A percentile compares a stretch with the other conserved stretches of the same genome.
Evolutionary conservation across 92 coral and sea anemone species (phyloP).

Genomic region (Epizoanthus stellaris): DNA sequence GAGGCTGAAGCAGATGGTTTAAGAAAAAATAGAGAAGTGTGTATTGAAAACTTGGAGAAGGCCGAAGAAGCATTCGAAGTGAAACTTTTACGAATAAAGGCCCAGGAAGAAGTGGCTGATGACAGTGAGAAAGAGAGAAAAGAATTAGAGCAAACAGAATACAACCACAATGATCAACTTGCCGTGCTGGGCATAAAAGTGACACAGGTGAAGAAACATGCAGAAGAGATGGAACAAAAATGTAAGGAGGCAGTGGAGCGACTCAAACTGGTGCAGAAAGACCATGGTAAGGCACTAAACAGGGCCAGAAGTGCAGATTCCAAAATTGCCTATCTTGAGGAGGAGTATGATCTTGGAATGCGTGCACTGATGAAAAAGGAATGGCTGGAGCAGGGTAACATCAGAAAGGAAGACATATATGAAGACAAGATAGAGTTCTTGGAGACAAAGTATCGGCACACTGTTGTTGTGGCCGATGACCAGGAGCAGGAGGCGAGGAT

Average conservation of each 20-base stretch:
- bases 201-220: constrained; percentile 63
- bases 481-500: constrained; percentile 60
- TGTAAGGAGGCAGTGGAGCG: constrained; percentile 59
- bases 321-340: constrained; percentile 65
- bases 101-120: constrained; percentile 78
- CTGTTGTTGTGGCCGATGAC: constrained; percentile 52
- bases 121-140: constrained; percentile 87
- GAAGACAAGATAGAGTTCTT: constrained; percentile 68
- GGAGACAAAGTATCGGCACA: constrained; percentile 63
- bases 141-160: constrained; percentile 76
- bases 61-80: constrained; percentile 44
- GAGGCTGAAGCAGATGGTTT: constrained; percentile 74
- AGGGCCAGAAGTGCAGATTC: constrained; percentile 64
- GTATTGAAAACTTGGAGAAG: constrained; percentile 57
- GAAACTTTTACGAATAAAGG: constrained; percentile 47
- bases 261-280: constrained; percentile 45
- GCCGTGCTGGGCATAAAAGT: constrained; percentile 67
- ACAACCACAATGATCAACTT: constrained; percentile 74
- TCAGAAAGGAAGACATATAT: constrained; percentile 70
- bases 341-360: constrained; percentile 61
- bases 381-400: constrained; percentile 55
- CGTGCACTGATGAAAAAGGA: constrained; percentile 65
- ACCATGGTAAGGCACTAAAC: constrained; percentile 42
- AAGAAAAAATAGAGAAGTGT: constrained; percentile 56
- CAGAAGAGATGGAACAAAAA: constrained; percentile 73